Evolutionary conservation across 2,888 invertebrate species (phyloP), one percentile per base, ranked within the genome.

Genomic region (Cybosia mesomella): DNA sequence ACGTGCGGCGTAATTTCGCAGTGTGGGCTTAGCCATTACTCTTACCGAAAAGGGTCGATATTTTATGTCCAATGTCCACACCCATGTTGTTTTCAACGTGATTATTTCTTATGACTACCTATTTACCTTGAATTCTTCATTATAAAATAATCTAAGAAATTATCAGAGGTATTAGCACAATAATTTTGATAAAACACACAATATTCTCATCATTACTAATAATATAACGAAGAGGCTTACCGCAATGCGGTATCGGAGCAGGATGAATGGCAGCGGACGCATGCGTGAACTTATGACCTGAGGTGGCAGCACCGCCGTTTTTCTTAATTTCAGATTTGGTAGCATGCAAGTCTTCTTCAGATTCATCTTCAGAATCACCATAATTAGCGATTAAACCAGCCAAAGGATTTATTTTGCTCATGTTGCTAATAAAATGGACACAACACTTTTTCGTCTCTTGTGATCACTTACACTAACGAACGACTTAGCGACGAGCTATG

Each of bases 281-380:
- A 24, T 75, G n/a, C 64, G 72, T 49, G 62, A 36, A 75, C 39
- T 39, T 74, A 66, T 66, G 78, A 71, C 39, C 73, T 22, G 57
- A 66, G 58, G 77, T 67, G 15, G 74, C 69, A 2, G 64, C 70
- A 1, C 63, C 57, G 10, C 28, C n/a, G 21, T 21, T 36, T 55
- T 49, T 70, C 54, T 54, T 71, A 9, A 59, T 43, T 21, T 61
- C 70, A 7, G 71, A 66, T 34, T 58, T 58, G 9, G 64, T 67
- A 15, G 57, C 59, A 54, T 66, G 71, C 21, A 60, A 43, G 13
- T 81, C 85, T 71, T 87, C 84, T 39, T 94, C 94, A 0, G 91
- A 89, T 58, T 94, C 94, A 2, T 93, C 93, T 28, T 91, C 94
- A 0, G 94, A 93, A 83, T 94, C 94, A 10, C 91, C 93, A 72